These are phyloP conservation scores for Paradoxurus hermaphroditus DNA, from an alignment of 2,113 vertebrate genomes.

Conservation along the genomic window DNA sequence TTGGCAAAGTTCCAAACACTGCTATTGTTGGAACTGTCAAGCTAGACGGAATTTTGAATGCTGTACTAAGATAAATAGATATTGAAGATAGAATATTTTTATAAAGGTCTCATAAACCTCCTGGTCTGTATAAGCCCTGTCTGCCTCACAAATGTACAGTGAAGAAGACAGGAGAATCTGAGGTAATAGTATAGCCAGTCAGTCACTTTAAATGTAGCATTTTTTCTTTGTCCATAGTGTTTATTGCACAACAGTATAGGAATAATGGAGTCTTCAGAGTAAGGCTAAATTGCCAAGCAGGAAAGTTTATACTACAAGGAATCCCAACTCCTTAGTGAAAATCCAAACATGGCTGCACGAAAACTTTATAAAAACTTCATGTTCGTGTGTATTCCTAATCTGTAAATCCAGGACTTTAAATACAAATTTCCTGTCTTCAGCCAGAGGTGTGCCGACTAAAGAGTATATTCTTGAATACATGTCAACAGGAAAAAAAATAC, in stretches of 20 bases:
- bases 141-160: neutral
- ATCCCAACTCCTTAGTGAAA: neutral
- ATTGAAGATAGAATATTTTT: neutral
- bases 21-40: neutral
- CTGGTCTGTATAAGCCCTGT: neutral
- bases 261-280: neutral
- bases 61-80: neutral
- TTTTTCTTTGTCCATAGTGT: neutral
- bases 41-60: neutral
- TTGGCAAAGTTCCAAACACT: conserved; percentile 8
- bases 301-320: neutral
- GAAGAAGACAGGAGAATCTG: neutral
- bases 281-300: neutral
- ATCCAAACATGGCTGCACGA: neutral
- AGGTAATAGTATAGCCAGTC: neutral
- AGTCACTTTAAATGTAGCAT: neutral
- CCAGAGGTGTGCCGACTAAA: neutral
- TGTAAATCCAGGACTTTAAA: neutral
- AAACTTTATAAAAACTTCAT: neutral
- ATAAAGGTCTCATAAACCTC: neutral
- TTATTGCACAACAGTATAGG: neutral
- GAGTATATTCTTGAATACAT: neutral
- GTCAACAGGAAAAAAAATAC: neutral
- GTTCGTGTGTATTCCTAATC: neutral
- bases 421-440: neutral